These are phyloP conservation scores for Pachyramphus minor DNA, from an alignment of 2,113 vertebrate species.

Conservation along the genomic window DNA sequence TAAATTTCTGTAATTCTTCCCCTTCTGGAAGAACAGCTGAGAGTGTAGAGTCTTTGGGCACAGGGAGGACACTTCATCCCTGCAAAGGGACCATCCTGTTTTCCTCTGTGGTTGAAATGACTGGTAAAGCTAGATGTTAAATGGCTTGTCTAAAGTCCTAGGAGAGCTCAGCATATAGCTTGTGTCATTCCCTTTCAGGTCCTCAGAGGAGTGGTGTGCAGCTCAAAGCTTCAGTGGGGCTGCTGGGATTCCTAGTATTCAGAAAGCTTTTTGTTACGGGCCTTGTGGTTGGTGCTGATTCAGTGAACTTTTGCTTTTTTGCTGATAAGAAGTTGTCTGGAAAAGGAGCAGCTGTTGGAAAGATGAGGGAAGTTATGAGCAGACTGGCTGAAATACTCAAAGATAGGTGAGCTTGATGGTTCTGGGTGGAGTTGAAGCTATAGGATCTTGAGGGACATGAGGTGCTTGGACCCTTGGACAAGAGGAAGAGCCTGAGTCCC, in stretches of 20 bases:
- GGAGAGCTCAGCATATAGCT: background rate
- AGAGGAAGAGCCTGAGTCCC: background rate
- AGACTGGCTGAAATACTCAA: background rate
- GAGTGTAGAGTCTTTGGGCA: accelerated
- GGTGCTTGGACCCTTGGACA: background rate
- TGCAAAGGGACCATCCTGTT: background rate
- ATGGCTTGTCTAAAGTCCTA: background rate
- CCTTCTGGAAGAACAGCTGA: background rate
- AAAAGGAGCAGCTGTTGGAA: background rate
- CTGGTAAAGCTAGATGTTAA: background rate
- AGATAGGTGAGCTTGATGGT: background rate
- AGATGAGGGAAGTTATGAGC: background rate
- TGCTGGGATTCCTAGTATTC: background rate
- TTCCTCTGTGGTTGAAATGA: background rate
- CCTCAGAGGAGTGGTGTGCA: background rate
- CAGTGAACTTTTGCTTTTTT: background rate
- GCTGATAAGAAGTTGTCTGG: background rate
- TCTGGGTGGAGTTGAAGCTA: background rate
- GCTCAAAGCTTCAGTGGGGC: background rate
- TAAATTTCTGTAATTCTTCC: background rate
- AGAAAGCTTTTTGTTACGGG: background rate
- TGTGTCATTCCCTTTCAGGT: background rate
- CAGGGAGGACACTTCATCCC: background rate
- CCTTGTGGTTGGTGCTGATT: background rate
- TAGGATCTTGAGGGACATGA: background rate